Percentiles rank a stretch among this genome's conserved stretches.
Conservation (phyloP, 2,113 vertebrate species). For the Panthera tigris region DNA sequence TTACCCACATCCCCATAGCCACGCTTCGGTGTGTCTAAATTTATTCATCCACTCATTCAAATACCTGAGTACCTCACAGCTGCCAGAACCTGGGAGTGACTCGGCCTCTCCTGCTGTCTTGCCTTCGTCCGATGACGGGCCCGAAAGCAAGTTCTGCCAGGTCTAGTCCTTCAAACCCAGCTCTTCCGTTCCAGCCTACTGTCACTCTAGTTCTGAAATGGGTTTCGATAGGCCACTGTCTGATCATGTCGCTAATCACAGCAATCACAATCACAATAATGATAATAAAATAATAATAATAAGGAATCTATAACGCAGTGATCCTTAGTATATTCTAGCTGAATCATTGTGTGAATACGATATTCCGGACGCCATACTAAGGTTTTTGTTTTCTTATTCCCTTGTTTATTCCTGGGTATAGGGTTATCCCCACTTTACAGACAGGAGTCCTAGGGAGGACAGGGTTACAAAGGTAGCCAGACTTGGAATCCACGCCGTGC, state of each 20-base stretch:
- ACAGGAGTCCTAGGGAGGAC: background rate
- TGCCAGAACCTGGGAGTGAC: too few relatives aligned
- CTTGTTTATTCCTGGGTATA: background rate
- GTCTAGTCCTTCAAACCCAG: background rate
- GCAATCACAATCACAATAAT: background rate
- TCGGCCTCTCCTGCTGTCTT: background rate
- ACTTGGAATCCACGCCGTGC: background rate
- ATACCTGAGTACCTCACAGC: background rate
- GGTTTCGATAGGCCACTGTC: background rate
- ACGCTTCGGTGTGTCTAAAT: too few relatives aligned
- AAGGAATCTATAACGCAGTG: background rate
- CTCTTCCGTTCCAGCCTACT: background rate
- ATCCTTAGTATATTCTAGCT: background rate
- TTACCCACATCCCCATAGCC: rapidly evolving
- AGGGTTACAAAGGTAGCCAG: background rate
- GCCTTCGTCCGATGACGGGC: background rate
- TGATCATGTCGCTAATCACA: background rate
- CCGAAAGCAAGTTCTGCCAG: background rate
- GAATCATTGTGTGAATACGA: background rate
- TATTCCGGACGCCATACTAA: background rate
- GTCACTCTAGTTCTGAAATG: background rate
- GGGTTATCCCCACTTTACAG: background rate
- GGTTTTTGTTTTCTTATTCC: background rate
- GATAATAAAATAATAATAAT: background rate
- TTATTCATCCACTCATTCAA: background rate